Conservation (phyloP, 2,797 vertebrate genomes). For the Aselliscus stoliczkanus region DNA sequence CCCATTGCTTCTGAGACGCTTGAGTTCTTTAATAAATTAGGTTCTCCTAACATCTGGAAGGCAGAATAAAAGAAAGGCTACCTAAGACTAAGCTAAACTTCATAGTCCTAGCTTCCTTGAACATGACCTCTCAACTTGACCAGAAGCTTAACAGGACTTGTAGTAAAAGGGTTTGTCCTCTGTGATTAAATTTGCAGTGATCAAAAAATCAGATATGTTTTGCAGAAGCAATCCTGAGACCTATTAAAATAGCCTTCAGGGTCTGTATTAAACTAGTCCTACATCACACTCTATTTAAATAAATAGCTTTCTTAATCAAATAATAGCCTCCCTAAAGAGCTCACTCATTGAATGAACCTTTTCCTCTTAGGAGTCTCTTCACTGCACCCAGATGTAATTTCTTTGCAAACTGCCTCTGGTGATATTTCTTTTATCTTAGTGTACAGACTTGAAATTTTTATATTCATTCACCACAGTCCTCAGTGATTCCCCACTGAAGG, state of each 20-base stretch:
- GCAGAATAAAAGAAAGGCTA: not conserved
- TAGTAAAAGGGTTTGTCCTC: not conserved
- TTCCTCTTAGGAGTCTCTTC: slow-evolving; percentile 65
- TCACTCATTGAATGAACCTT: slow-evolving; percentile 70
- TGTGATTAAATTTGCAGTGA: slow-evolving; percentile 41
- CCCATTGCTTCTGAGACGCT: not conserved
- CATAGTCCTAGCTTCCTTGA: not conserved
- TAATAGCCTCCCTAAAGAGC: slow-evolving; percentile 62
- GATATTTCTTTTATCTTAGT: slow-evolving; percentile 64
- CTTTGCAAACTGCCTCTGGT: slow-evolving; percentile 62
- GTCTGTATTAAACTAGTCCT: slow-evolving; percentile 47
- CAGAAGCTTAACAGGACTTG: not conserved
- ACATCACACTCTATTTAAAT: slow-evolving; percentile 62
- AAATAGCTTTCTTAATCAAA: slow-evolving; percentile 73
- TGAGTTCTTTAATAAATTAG: not conserved
- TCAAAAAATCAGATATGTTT: slow-evolving; percentile 42
- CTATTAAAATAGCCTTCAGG: slow-evolving; percentile 56
- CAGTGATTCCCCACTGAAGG: not conserved
- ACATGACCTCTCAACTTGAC: not conserved
- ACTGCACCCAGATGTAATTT: slow-evolving; percentile 71
- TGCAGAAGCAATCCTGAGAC: slow-evolving; percentile 37
- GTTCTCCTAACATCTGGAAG: not conserved
- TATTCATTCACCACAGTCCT: not conserved
- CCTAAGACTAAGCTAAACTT: not conserved
- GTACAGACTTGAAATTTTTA: slow-evolving; percentile 40